These are phyloP conservation scores for Synanthedon formicaeformis DNA, from an alignment of 2,888 invertebrate species.

Conservation along the genomic window DNA sequence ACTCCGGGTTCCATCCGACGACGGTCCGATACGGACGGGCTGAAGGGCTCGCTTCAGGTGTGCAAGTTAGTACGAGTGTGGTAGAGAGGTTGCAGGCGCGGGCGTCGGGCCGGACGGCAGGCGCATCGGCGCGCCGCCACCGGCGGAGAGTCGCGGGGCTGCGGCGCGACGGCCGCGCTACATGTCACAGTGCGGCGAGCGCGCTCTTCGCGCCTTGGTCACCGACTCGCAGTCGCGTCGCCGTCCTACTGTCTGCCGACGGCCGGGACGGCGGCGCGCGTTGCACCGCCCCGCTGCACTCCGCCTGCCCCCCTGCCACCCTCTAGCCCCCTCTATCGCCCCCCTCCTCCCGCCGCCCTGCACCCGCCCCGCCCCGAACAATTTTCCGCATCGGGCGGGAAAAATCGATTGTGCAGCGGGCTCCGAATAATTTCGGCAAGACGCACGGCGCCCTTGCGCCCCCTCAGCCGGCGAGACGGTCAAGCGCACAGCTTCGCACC, in stretches of 20 bases:
- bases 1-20: slow-evolving; percentile 70
- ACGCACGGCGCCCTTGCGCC: slow-evolving; percentile 50
- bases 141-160: slow-evolving; percentile 53
- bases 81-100: slow-evolving; percentile 36
- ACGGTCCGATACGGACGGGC: slow-evolving; percentile 57
- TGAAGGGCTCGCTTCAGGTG: slow-evolving; percentile 59
- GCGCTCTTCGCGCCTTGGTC: slow-evolving; percentile 66
- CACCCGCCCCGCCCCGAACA: slow-evolving; percentile 66
- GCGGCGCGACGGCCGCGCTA: slow-evolving; percentile 59
- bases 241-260: slow-evolving; percentile 68
- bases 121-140: slow-evolving; percentile 65
- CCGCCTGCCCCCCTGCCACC: slow-evolving; percentile 61
- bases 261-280: slow-evolving; percentile 62
- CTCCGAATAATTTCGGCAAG: slow-evolving; percentile 70
- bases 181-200: slow-evolving; percentile 67
- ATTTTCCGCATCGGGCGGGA: slow-evolving; percentile 71
- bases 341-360: slow-evolving; percentile 39
- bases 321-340: slow-evolving; percentile 37
- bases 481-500: slow-evolving; percentile 17
- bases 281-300: slow-evolving; percentile 69
- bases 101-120: slow-evolving; percentile 56
- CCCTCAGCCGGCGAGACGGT: slow-evolving; percentile 43
- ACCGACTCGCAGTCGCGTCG: slow-evolving; percentile 68
- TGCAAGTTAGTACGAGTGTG: slow-evolving; percentile 38
- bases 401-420: slow-evolving; percentile 71